Percentiles rank a stretch among this genome's conserved stretches.
phyloP scores from a whole-genome alignment of 2,797 vertebrate genomes.

The Sphaeramia orbicularis region DNA sequence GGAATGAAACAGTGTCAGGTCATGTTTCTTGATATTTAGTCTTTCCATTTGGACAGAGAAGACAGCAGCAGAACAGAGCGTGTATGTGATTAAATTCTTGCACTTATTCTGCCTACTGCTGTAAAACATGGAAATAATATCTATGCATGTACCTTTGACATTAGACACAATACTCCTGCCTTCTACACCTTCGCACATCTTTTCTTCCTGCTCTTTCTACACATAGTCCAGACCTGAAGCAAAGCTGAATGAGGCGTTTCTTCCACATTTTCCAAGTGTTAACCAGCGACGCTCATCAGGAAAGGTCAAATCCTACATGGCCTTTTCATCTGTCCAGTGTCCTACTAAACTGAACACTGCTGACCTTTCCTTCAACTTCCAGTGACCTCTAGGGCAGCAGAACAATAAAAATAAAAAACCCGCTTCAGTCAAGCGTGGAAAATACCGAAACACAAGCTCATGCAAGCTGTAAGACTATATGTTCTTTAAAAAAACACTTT shows the following conservation, averaged over 20 bases:
- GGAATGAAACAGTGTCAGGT: no score
- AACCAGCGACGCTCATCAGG: conserved; percentile 26
- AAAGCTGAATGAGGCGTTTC: conserved; percentile 28
- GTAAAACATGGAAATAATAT: no score
- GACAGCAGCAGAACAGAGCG: no score
- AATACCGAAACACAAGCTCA: conserved; percentile 7
- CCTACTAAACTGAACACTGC: conserved; percentile 53
- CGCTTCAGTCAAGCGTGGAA: conserved; percentile 9
- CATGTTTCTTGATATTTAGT: no score
- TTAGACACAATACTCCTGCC: background rate
- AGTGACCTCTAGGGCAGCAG: conserved; percentile 58
- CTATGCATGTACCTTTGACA: background rate
- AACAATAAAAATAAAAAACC: conserved; percentile 28
- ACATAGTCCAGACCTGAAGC: conserved; percentile 14
- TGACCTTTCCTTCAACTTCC: conserved; percentile 74
- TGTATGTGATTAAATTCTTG: no score
- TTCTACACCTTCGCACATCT: background rate
- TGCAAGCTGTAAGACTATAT: conserved; percentile 19
- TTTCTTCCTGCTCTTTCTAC: conserved; percentile 12
- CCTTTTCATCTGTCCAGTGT: conserved; percentile 67
- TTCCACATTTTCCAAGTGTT: conserved; percentile 1
- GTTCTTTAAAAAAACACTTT: conserved; percentile 19
- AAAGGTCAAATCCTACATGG: conserved; percentile 71
- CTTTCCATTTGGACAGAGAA: no score
- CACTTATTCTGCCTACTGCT: no score